Evolutionary conservation across 2,113 vertebrate genomes (phyloP).

Genomic region (Podarcis raffonei): DNA sequence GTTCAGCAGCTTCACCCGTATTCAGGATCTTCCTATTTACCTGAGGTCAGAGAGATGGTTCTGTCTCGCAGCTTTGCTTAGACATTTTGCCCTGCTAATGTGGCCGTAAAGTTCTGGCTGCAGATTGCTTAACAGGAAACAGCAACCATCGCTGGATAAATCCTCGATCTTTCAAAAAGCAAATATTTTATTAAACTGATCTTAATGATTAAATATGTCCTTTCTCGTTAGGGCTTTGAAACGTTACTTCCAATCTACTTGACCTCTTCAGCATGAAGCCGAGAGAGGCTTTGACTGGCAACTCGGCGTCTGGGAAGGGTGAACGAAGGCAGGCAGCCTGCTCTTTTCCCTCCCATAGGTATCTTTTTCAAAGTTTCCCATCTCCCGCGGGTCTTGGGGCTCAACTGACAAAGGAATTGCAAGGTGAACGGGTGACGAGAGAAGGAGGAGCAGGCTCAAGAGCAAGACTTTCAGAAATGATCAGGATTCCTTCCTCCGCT

Average conservation of each 20-base stretch:
- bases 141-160: neutral
- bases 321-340: neutral
- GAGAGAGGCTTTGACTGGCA: neutral
- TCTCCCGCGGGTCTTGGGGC: constrained; percentile 19
- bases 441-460: neutral
- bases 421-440: constrained; percentile 1
- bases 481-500: constrained; percentile 1
- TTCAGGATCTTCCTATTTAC: neutral
- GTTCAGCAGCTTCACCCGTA: rapidly evolving
- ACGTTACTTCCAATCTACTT: neutral
- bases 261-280: neutral
- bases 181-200: constrained; percentile 9
- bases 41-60: neutral
- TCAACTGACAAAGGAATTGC: constrained; percentile 35
- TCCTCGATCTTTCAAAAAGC: neutral
- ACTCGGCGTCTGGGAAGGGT: neutral
- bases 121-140: neutral
- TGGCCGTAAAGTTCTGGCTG: neutral
- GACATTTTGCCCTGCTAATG: neutral
- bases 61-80: neutral
- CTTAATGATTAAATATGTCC: constrained; percentile 1
- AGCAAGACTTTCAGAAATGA: neutral
- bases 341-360: neutral
- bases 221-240: neutral
- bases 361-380: constrained; percentile 20